These are phyloP conservation scores for Aphidoletes aphidimyza DNA, from an alignment of 2,888 invertebrate species.

Conservation along the genomic window DNA sequence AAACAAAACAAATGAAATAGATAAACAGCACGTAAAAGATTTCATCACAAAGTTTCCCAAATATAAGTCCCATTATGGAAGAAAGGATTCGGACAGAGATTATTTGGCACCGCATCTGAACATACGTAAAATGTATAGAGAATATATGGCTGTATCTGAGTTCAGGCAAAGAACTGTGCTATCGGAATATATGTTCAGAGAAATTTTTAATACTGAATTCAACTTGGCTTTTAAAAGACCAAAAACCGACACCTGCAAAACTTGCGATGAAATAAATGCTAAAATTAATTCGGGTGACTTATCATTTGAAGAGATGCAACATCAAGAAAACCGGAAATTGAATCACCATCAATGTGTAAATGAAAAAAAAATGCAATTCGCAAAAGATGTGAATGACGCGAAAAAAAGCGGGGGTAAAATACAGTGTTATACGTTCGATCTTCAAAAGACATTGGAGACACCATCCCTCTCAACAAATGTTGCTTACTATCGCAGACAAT, in stretches of 20 bases:
- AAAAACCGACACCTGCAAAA: not conserved
- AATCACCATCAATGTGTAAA: not conserved
- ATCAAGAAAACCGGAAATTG: not conserved
- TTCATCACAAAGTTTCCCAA: not conserved
- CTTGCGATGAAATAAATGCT: not conserved
- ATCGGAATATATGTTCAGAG: not conserved
- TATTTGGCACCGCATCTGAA: not conserved
- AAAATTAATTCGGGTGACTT: not conserved
- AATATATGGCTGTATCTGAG: not conserved
- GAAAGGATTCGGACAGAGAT: not conserved
- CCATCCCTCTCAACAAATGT: not conserved
- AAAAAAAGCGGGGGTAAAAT: not conserved
- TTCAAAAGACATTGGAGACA: conserved; percentile 8
- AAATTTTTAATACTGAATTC: conserved; percentile 13
- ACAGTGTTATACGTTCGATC: not conserved
- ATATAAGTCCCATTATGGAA: not conserved
- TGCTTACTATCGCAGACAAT: not conserved
- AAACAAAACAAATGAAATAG: not conserved
- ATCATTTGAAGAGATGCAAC: not conserved
- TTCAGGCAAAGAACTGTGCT: not conserved
- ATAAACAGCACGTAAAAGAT: not conserved
- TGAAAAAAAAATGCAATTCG: not conserved
- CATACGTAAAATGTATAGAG: not conserved
- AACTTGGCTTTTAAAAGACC: not conserved
- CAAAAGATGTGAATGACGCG: not conserved